phyloP scores from a whole-genome alignment of 1,140 invertebrate species.

The Drosophila navojoa region DNA sequence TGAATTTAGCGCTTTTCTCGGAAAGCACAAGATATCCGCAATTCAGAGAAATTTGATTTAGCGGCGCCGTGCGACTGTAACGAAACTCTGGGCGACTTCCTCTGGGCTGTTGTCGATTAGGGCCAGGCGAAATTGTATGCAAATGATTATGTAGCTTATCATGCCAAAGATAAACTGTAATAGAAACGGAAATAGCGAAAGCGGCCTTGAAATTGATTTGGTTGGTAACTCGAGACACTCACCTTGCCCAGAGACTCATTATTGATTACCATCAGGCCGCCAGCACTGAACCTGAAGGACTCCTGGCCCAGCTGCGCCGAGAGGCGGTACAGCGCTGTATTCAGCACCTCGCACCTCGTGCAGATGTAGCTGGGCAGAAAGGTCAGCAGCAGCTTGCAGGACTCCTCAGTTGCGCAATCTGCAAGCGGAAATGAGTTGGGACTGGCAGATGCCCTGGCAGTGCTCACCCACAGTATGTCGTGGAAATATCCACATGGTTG shows the following conservation, averaged over 20 bases:
- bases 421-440: neutral
- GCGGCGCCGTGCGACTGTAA: neutral
- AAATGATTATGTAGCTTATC: slow-evolving; percentile 58
- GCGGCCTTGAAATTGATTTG: too few relatives aligned
- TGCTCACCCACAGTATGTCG: slow-evolving; percentile 25
- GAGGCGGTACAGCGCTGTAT: slow-evolving; percentile 29
- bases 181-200: neutral
- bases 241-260: slow-evolving; percentile 63
- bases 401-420: slow-evolving; percentile 50
- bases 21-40: slow-evolving; percentile 12
- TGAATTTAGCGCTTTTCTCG: slow-evolving; percentile 4
- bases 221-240: neutral
- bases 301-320: slow-evolving; percentile 59
- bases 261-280: slow-evolving; percentile 51
- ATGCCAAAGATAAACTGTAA: slow-evolving; percentile 63
- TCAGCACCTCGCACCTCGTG: slow-evolving; percentile 54
- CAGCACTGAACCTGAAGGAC: slow-evolving; percentile 51
- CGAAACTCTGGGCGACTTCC: neutral
- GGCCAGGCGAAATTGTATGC: slow-evolving; percentile 65
- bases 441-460: too few relatives aligned
- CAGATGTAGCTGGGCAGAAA: slow-evolving; percentile 53
- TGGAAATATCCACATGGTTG: neutral
- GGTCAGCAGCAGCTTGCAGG: slow-evolving; percentile 45
- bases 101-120: slow-evolving; percentile 17
- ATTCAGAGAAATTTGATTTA: slow-evolving; percentile 10